These are phyloP conservation scores for Sylvia borin DNA, from an alignment of 2,797 vertebrate species.

Conservation along the genomic window DNA sequence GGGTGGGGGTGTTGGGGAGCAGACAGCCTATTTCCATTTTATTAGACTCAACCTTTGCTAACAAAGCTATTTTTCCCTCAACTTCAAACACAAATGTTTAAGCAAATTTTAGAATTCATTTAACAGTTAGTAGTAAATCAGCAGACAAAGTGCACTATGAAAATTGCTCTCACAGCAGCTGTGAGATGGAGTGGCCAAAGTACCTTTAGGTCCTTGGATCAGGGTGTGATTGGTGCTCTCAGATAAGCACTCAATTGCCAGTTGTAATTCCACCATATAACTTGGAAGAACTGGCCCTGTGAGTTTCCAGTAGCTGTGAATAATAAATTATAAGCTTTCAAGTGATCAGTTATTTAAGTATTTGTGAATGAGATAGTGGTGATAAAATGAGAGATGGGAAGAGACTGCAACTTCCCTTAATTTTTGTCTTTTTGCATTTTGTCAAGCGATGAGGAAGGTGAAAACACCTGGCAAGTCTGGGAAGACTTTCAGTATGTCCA, in stretches of 20 bases:
- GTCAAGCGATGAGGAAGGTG: background rate
- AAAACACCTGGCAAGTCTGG: background rate
- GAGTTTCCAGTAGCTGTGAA: background rate
- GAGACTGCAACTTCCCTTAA: background rate
- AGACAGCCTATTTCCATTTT: constrained; percentile 45
- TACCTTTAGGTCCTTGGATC: constrained; percentile 45
- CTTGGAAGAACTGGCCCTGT: constrained; percentile 26
- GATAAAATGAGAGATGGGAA: background rate
- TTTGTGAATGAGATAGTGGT: constrained; percentile 11
- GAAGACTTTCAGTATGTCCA: background rate
- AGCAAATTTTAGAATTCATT: constrained; percentile 61
- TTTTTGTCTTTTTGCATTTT: background rate
- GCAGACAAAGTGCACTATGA: constrained; percentile 48
- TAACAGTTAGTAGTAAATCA: constrained; percentile 61
- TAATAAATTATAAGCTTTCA: constrained; percentile 14
- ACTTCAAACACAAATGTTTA: constrained; percentile 58
- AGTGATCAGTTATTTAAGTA: background rate
- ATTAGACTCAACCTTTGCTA: constrained; percentile 51
- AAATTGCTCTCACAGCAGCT: constrained; percentile 54
- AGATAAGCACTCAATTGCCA: constrained; percentile 1
- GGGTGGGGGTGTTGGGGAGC: background rate
- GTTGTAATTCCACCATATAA: constrained; percentile 14
- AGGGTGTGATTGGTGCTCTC: constrained; percentile 23
- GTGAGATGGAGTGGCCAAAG: constrained; percentile 42
- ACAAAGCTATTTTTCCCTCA: constrained; percentile 50